Base-by-base conservation (phyloP, 2,888 invertebrate species). In the Drosophila siamana region DNA sequence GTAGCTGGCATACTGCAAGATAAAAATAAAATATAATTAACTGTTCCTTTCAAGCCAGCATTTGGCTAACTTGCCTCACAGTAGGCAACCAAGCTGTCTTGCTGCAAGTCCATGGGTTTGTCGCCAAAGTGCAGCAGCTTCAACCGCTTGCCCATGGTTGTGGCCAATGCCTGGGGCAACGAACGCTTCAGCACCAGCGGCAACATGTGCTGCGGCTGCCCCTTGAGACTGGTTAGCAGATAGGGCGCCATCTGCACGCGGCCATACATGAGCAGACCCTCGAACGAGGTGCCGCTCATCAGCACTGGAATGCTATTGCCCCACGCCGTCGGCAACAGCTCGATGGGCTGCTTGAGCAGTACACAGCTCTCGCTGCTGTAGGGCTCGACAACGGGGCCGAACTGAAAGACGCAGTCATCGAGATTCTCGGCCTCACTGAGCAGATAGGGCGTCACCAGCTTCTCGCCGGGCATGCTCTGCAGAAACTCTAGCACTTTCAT, bases 211-310 rank as follows among this genome's bases (percentile, higher is more conserved):
- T 90, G 83, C 3, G 90, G 90, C 13, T 85, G 72, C 30, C 75
- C 61, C 8, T 83, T 74, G 2, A 90, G 64, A 8, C 70, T 72
- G n/a, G 80, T 84, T 6, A 90, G 50, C 50, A 90, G 46, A 47
- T 76, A 84, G 0, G 89, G 89, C 9, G 87, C 57, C 64, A 79
- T 36, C 9, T 81, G 74, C 0, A 87, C 78, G 0, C 90, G 86
- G 8, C 77, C 77, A 75, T 86, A 88, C 83, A 91, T 88, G 1
- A 91, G 57, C 0, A 91, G 70, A 1, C 92, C 92, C 73, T 92
- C 92, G 50, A 88, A 88, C 0, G 92, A 90, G 5, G 90, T 91
- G 11, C 91, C 91, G 30, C 92, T 91, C 76, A 92, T 83, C 26
- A 92, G 59, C 2, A 92, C 63, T 6, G 92, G 92, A 40, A 92